Evolutionary conservation across 2,113 vertebrate species (phyloP), one percentile per base, ranked within the genome.

Genomic region (Engystomops pustulosus): DNA sequence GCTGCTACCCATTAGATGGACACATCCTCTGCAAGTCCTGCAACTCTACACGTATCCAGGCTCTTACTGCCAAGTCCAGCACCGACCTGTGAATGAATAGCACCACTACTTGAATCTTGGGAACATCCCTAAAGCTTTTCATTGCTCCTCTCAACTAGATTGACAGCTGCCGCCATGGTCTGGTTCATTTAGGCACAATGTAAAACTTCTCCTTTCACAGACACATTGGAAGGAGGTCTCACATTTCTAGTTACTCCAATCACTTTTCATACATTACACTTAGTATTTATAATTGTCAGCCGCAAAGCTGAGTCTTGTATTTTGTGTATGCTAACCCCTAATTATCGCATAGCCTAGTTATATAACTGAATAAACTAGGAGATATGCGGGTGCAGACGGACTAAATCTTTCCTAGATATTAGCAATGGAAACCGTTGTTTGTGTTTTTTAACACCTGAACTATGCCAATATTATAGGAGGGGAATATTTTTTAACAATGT

Each of bases 21-120:
- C 98, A 99, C 85, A 95, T 99, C 90, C 96, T 99, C 85, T 99
- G 98, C 95, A 99, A 98, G 92, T 94, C 93, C 91, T 99, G 98
- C 95, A 99, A 98, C 92, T 95, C 94, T 23, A 90, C 90, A 87
- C 96, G 97, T 86, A 99, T 99, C 93, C 94, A 99, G 88, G 95
- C 95, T 87, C 93, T 99, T 82, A 98, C 97, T 7, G 98, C 97
- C 89, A 99, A 98, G 93, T 95, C 96, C 85, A 99, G 96, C 94
- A 99, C 98, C 80, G 98, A 99, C 91, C 97, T 99, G 91, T 99
- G 95, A 98, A 83, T 74, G 76, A 77, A 79, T 36, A 34, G 49
- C n/a, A 55, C 85, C 79, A 86, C 85, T 60, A 12, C 69, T 86
- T 68, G 69, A 81, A 84, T 20, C 0, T 1, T 58, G 15, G 84